Evolutionary conservation across 2,888 invertebrate species (phyloP), one percentile per base, ranked within the genome.

Genomic region (Tipula unca): DNA sequence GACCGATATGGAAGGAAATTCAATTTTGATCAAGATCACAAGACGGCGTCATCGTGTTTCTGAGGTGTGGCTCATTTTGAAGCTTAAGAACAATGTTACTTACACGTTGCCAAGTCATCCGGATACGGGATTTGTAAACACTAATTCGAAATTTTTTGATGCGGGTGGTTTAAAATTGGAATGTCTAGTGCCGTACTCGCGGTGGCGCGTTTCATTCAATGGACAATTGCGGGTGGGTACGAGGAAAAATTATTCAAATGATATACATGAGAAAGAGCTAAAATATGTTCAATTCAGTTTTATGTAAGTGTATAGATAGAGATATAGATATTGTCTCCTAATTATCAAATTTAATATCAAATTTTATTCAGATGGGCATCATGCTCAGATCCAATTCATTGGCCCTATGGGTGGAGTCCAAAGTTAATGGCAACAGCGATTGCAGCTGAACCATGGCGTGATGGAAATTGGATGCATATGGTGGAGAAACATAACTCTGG

Each of bases 171-270:
- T 96, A 54, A 92, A 92, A 87, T 91, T 96, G 35, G 93, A 93
- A 87, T 90, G 93, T 69, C 88, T 95, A 82, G 93, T 95, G 88
- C 92, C 94, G 0, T 92, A 93, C 88, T 90, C 90, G 86, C 91
- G 92, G 86, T 92, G 94, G 91, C 92, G 95, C 88, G 91, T 96
- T 20, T 89, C 93, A 36, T 96, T 92, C 89, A 95, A 95, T 89
- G 96, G 96, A 0, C 89, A 94, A n/a, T 89, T 96, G 84, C 92
- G 91, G 88, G 92, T 91, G 88, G 89, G 90, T 32, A 88, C 89
- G 10, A 89, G 91, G 84, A 89, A 88, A 29, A 87, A 88, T 13
- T 89, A 91, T 85, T 85, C 48, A 20, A 85, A 85, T 29, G 87
- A 88, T 32, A 82, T 25, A 5, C 87, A 91, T 86, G 91, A 90